Base-by-base conservation (phyloP, 1,140 invertebrate species). In the Eulimnadia texana region DNA sequence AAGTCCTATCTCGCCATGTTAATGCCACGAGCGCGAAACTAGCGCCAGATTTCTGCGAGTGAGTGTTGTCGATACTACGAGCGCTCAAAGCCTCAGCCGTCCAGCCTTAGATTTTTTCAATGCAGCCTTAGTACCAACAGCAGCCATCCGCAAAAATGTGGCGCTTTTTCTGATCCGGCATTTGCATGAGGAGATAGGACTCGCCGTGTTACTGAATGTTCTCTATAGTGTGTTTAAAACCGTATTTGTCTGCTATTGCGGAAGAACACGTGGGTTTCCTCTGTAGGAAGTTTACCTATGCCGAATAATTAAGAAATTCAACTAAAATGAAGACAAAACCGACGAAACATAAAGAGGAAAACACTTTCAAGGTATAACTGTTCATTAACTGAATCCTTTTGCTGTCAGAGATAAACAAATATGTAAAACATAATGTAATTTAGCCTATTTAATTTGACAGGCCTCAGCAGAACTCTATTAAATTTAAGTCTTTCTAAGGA, bases 321-420 rank as follows among this genome's bases (percentile, higher is more conserved):
- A 60, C 50, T 24, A 60, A 52, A 58, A 66, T 67, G 66, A 85
- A 87, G 69, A 83, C 78, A 67, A 86, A 84, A 79, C 83, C 85
- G 27, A 75, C 77, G 28, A 82, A 84, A 64, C 86, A 89, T 65
- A 89, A 90, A 74, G 76, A 83, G 63, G 77, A 78, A 2, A 91
- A 90, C 69, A 87, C 84, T 10, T 90, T 89, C 75, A 83, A 83
- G 74, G 86, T 89, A 80, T 76, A 71, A 71, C 51, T 56, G 2
- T 23, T 11, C n/a, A 25, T 63, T 59, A 19, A 13, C 50, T 49
- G 58, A 28, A 19, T 59, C 57, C 54, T 11, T 27, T 62, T 61
- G 63, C 56, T 58, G 25, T 52, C 58, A 58, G 22, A 65, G 58
- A 25, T 58, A 16, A 59, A 47, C 60, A 62, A 67, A 59, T 65